A percentile compares a stretch with the other conserved stretches of the same genome.
These are phyloP conservation scores for Yponomeuta malinellus DNA, from an alignment of 2,888 invertebrate species.

Conservation along the genomic window DNA sequence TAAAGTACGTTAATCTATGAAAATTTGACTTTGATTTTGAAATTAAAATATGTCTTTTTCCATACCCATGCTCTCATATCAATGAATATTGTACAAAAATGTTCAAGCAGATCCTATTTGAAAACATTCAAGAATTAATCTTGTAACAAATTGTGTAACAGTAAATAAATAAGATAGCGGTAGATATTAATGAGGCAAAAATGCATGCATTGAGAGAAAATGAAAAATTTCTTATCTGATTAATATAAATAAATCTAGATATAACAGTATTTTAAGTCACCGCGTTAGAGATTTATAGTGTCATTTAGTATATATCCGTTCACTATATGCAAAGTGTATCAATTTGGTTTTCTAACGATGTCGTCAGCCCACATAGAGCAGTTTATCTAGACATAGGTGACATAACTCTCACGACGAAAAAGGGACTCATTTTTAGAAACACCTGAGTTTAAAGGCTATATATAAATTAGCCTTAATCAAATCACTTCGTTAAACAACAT, in stretches of 20 bases:
- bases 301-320: background rate
- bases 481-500: no score
- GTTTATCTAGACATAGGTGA: background rate
- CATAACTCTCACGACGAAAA: background rate
- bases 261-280: no score
- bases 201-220: background rate
- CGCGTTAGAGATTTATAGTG: background rate
- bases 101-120: no score
- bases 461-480: no score
- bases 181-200: background rate
- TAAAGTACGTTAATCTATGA: no score
- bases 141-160: background rate
- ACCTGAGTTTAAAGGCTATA: no score
- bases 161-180: background rate
- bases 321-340: background rate
- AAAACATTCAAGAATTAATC: background rate
- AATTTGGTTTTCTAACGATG: constrained; percentile 3
- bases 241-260: background rate
- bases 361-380: background rate
- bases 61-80: no score
- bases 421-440: background rate
- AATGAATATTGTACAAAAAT: no score
- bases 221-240: background rate
- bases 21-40: no score
- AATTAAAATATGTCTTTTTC: no score